These are phyloP conservation scores for Panzeria rudis DNA, from an alignment of 2,888 invertebrate genomes.

Conservation along the genomic window DNA sequence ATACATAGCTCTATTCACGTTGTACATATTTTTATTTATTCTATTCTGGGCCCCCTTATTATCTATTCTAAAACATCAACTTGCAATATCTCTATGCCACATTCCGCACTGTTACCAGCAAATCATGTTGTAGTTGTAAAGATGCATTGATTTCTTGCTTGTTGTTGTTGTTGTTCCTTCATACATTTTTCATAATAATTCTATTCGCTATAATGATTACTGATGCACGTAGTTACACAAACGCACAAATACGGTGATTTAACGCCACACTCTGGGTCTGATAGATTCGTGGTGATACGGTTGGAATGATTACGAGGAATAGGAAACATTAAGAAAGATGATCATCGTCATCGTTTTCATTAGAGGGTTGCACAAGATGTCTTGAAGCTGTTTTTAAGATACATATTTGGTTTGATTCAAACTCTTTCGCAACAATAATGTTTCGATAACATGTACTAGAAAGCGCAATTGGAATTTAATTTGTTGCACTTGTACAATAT, in stretches of 20 bases:
- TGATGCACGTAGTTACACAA: conserved; percentile 36
- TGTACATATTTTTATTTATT: background rate
- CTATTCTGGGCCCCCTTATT: background rate
- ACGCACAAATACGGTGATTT: conserved; percentile 56
- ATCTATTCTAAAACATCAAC: conserved; percentile 38
- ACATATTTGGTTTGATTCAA: no score
- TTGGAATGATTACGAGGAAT: background rate
- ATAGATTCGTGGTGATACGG: conserved; percentile 22
- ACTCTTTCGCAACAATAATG: no score
- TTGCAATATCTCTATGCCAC: conserved; percentile 44
- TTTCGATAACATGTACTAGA: no score
- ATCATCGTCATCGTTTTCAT: conserved; percentile 12
- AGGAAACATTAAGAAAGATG: conserved; percentile 26
- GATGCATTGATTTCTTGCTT: conserved; percentile 16
- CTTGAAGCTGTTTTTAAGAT: no score
- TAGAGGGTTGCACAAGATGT: no score
- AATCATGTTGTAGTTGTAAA: conserved; percentile 39
- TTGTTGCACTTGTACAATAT: no score
- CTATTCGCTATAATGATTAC: conserved; percentile 61
- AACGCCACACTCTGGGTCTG: conserved; percentile 60
- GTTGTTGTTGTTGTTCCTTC: background rate
- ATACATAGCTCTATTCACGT: no score
- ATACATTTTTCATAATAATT: conserved; percentile 43
- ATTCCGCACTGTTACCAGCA: conserved; percentile 40
- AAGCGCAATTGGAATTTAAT: no score